Base-by-base conservation (phyloP, 2,113 vertebrate genomes). In the Gulo gulo region DNA sequence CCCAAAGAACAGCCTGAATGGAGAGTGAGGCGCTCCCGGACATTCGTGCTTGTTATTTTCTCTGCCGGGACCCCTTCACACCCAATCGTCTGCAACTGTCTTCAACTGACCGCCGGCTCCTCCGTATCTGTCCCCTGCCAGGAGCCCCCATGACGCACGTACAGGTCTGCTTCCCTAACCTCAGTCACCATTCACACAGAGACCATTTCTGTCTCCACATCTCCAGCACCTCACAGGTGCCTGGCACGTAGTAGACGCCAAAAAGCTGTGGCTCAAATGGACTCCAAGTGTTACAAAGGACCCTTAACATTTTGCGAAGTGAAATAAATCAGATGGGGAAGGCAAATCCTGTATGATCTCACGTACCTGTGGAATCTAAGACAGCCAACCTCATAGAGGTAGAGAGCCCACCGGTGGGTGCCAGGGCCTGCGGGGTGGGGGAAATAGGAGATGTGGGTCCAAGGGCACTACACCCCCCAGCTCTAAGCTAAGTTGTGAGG, bases 121-220 rank as follows among this genome's bases (percentile, higher is more conserved):
- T 65, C 45, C 4, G 0, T 12, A 3, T 26, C 24, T 16, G 31
- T 31, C 71, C 81, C 6, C 79, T 4, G 0, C 1, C 0, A 26
- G 7, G 63, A 39, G 10, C 47, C 47, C 42, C 65, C 45, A 1
- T 0, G 8, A n/a, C 8, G 29, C 29, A 81, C 0, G 1, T 0
- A 14, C 0, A 39, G 42, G 50, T 86, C 81, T 23, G 16, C 36
- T 59, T 67, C 36, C 59, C 11, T 11, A 34, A 39, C 23, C 73
- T 23, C 1, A 0, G 23, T 65, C 57, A 2, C 69, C 65, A 2
- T 5, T 11, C 57, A 3, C 55, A 78, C 31, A 10, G 3, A 95
- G 83, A 59, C 34, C 20, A 24, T 55, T 24, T 71, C 89, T 61
- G 29, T 36, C 84, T 50, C 18, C 4, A 20, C 0, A 1, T 24